phyloP scores from a whole-genome alignment of 2,113 vertebrate genomes.

The Salminus brasiliensis region DNA sequence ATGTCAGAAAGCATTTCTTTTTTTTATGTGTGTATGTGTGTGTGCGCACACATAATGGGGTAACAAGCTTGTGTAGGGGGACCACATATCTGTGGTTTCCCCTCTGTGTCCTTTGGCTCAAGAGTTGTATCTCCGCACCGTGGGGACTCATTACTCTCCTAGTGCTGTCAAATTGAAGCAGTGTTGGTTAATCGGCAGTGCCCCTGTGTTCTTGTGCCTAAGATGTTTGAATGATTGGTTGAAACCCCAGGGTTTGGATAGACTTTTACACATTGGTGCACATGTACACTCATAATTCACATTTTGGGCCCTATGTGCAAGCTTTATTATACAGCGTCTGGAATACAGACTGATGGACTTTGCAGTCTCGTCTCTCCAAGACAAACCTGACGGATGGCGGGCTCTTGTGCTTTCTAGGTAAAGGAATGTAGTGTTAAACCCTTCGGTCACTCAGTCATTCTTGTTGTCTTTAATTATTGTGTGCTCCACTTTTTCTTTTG shows the following conservation, averaged over 20 bases:
- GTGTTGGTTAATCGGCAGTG: conserved; percentile 9
- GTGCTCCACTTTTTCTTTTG: background rate
- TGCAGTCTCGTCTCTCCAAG: conserved; percentile 4
- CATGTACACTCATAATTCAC: conserved; percentile 7
- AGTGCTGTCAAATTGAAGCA: conserved; percentile 3
- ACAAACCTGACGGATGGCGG: background rate
- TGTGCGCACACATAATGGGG: conserved; percentile 2
- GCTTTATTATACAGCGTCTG: background rate
- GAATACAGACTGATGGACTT: background rate
- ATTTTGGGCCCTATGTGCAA: background rate
- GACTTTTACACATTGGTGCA: background rate
- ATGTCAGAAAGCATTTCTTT: no score
- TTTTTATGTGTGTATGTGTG: conserved; percentile 8
- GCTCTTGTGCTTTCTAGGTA: background rate
- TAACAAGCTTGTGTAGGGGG: conserved; percentile 20
- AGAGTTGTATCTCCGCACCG: conserved; percentile 3
- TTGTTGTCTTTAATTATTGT: background rate
- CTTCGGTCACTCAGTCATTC: no score
- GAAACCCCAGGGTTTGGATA: background rate
- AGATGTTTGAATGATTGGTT: conserved; percentile 7
- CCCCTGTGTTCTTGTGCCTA: background rate
- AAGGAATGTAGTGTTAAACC: conserved; percentile 1
- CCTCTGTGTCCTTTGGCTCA: conserved; percentile 11
- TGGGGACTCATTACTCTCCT: conserved; percentile 39
- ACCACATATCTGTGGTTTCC: conserved; percentile 42